A percentile compares a stretch with the other conserved stretches of the same genome.
Conservation (phyloP, 2,888 invertebrate species). For the Drosophila sordidula region DNA sequence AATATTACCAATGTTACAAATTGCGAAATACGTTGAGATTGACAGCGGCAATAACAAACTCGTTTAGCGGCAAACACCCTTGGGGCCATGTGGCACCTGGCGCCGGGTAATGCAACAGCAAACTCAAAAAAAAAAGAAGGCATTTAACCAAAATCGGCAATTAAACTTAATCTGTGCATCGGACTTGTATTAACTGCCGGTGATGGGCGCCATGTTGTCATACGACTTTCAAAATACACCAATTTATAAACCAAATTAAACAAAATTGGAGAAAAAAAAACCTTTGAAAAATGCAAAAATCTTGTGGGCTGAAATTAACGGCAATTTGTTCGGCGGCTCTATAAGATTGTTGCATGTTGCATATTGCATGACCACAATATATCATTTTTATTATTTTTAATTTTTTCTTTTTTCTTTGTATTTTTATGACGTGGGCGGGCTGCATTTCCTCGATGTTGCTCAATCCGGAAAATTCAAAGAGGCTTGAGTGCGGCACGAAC, state of each 20-base stretch:
- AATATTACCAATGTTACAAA: neutral
- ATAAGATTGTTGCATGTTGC: conserved; percentile 33
- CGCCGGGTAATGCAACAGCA: conserved; percentile 8
- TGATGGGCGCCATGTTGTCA: conserved; percentile 45
- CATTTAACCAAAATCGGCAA: conserved; percentile 18
- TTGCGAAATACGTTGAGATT: conserved; percentile 4
- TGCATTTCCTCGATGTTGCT: conserved; percentile 61
- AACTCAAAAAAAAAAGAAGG: neutral
- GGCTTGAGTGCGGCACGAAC: conserved; percentile 40
- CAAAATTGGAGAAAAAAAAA: neutral
- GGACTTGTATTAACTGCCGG: conserved; percentile 1
- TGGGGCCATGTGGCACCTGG: conserved; percentile 27
- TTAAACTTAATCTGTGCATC: conserved; percentile 36
- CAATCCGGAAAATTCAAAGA: conserved; percentile 57
- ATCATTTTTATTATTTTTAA: conserved; percentile 15
- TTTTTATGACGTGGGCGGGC: conserved; percentile 62
- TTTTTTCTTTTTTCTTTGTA: neutral
- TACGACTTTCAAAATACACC: conserved; percentile 52
- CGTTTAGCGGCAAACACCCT: conserved; percentile 22
- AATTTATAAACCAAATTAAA: conserved; percentile 3
- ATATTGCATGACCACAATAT: conserved; percentile 55
- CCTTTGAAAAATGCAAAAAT: conserved; percentile 2
- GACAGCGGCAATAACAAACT: conserved; percentile 12
- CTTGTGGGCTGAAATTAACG: conserved; percentile 26
- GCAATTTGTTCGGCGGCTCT: conserved; percentile 43